phyloP scores from a whole-genome alignment of 1,140 invertebrate genomes.

The Orius laevigatus region DNA sequence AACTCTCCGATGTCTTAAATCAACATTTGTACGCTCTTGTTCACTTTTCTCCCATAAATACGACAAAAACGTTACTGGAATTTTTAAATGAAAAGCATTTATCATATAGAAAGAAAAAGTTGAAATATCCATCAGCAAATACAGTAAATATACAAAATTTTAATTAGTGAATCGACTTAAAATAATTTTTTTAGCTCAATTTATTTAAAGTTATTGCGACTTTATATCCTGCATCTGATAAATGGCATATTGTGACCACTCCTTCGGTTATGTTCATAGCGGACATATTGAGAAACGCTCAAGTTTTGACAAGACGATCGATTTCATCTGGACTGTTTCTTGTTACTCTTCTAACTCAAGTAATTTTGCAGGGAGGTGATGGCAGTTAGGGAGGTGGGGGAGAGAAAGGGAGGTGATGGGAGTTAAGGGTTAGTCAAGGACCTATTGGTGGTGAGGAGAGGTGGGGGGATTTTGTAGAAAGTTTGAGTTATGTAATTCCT shows the following conservation, averaged over 20 bases:
- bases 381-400: too few relatives aligned
- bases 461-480: too few relatives aligned
- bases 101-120: conserved; percentile 40
- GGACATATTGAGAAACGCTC: conserved; percentile 50
- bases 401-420: too few relatives aligned
- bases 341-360: conserved; percentile 52
- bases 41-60: conserved; percentile 46
- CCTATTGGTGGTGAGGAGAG: too few relatives aligned
- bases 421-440: too few relatives aligned
- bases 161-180: too few relatives aligned
- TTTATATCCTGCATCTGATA: conserved; percentile 78
- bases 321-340: conserved; percentile 66
- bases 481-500: too few relatives aligned
- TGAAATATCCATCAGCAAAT: conserved; percentile 49
- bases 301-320: conserved; percentile 42
- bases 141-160: conserved; percentile 29
- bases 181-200: conserved; percentile 46
- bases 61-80: conserved; percentile 44
- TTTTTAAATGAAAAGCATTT: conserved; percentile 58
- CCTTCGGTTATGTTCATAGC: conserved; percentile 68
- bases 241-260: conserved; percentile 67
- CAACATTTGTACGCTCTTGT: conserved; percentile 56
- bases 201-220: conserved; percentile 61
- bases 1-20: conserved; percentile 32
- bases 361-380: too few relatives aligned